phyloP scores from a whole-genome alignment of 2,888 invertebrate species.

The Ochropacha duplaris region DNA sequence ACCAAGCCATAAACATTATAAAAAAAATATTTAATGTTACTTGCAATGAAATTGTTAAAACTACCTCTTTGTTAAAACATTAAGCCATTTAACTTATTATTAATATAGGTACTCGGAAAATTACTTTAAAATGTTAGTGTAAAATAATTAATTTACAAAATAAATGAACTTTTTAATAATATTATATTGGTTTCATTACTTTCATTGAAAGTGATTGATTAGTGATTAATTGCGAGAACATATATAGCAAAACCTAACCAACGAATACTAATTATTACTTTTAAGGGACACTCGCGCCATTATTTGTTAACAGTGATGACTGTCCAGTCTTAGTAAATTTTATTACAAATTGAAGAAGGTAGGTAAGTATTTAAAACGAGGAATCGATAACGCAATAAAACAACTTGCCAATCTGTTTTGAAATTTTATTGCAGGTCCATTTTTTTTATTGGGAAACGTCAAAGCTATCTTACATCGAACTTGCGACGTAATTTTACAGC shows the following conservation, averaged over 20 bases:
- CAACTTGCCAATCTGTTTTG: constrained; percentile 27
- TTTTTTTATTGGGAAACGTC: constrained; percentile 51
- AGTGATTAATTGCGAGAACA: too few relatives aligned
- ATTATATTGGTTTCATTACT: constrained; percentile 3
- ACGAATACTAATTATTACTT: too few relatives aligned
- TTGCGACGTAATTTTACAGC: constrained; percentile 15
- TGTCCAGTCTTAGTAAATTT: too few relatives aligned
- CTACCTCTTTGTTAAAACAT: neutral
- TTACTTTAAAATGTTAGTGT: neutral
- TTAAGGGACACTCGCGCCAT: too few relatives aligned
- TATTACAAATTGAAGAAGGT: too few relatives aligned
- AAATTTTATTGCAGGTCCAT: constrained; percentile 59
- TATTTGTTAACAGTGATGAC: too few relatives aligned
- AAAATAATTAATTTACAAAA: neutral
- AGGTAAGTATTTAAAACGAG: too few relatives aligned
- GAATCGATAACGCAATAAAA: too few relatives aligned
- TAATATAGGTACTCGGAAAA: neutral
- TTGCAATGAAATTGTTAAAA: neutral
- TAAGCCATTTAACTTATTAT: neutral
- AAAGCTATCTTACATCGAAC: constrained; percentile 50
- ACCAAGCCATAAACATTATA: too few relatives aligned
- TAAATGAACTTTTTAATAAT: constrained; percentile 14
- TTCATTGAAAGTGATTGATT: constrained; percentile 4
- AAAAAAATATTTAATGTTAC: too few relatives aligned
- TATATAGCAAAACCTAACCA: too few relatives aligned